Evolutionary conservation across 2,113 vertebrate genomes (phyloP).

Genomic region (Microtus montanus): DNA sequence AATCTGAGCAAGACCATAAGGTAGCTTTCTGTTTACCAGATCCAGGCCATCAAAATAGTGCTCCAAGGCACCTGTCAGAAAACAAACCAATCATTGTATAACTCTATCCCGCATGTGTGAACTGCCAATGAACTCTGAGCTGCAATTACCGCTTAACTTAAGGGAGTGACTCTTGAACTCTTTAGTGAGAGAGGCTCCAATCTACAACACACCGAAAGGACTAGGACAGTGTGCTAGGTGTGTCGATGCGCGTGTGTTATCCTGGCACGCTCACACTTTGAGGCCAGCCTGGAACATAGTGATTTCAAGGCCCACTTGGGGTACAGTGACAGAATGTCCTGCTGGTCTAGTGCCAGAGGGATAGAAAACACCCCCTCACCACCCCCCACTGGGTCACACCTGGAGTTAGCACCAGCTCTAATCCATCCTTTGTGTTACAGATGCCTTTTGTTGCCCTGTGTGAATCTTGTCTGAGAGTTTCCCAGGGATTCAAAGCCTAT

Average conservation of each 20-base stretch:
- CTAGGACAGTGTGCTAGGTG: neutral
- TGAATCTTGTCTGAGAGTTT: too few relatives aligned
- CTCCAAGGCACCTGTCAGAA: constrained; percentile 88
- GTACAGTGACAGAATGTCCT: too few relatives aligned
- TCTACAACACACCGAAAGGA: neutral
- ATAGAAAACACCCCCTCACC: too few relatives aligned
- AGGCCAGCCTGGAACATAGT: neutral
- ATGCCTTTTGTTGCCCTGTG: too few relatives aligned
- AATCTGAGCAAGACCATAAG: constrained; percentile 93
- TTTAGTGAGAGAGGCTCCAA: constrained; percentile 45
- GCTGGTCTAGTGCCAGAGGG: too few relatives aligned
- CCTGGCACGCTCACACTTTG: neutral
- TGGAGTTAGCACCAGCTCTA: too few relatives aligned
- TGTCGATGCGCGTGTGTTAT: too few relatives aligned
- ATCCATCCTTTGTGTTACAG: too few relatives aligned
- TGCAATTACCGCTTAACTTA: constrained; percentile 1
- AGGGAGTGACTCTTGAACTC: neutral
- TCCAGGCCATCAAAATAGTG: constrained; percentile 90
- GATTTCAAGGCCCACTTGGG: neutral
- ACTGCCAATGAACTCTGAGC: neutral
- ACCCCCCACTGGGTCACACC: too few relatives aligned
- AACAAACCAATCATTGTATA: neutral
- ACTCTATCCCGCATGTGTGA: neutral
- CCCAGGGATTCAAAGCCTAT: too few relatives aligned
- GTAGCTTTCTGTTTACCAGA: constrained; percentile 91